These are phyloP conservation scores for Rhagonycha lutea DNA, from an alignment of 2,888 invertebrate genomes.

Conservation along the genomic window DNA sequence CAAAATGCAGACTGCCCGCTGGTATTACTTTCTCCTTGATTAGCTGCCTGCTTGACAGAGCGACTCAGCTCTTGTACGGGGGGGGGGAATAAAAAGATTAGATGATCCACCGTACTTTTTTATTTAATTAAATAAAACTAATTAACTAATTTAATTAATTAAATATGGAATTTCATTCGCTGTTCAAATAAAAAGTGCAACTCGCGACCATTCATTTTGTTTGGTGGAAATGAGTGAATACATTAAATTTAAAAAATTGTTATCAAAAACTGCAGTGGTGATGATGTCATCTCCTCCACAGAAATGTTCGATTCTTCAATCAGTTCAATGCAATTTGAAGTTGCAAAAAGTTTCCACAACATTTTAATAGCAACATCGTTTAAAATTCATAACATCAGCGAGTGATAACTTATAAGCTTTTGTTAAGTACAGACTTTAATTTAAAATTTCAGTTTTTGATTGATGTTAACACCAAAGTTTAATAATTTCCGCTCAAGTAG, in stretches of 20 bases:
- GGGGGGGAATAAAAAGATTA: too few species aligned
- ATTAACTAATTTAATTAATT: too few species aligned
- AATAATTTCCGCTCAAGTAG: conserved; percentile 14
- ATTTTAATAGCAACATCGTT: background rate
- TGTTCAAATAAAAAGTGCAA: background rate
- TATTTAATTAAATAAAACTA: too few species aligned
- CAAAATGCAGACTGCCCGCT: too few species aligned
- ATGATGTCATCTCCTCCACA: background rate
- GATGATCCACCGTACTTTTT: too few species aligned
- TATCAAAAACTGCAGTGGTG: background rate
- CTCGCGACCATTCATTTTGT: background rate
- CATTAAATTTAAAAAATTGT: background rate
- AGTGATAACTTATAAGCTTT: background rate
- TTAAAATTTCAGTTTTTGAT: background rate
- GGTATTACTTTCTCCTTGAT: too few species aligned
- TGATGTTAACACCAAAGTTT: background rate
- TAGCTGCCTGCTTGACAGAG: too few species aligned
- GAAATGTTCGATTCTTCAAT: background rate
- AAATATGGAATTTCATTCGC: too few species aligned
- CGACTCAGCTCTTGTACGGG: too few species aligned
- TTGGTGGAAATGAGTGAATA: background rate
- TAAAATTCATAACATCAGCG: background rate
- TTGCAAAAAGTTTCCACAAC: background rate
- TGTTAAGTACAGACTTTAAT: background rate
- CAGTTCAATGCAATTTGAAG: background rate